A percentile compares a stretch with the other conserved stretches of the same genome.
phyloP scores from a whole-genome alignment of 2,888 invertebrate genomes.

The Tortrix viridana region DNA sequence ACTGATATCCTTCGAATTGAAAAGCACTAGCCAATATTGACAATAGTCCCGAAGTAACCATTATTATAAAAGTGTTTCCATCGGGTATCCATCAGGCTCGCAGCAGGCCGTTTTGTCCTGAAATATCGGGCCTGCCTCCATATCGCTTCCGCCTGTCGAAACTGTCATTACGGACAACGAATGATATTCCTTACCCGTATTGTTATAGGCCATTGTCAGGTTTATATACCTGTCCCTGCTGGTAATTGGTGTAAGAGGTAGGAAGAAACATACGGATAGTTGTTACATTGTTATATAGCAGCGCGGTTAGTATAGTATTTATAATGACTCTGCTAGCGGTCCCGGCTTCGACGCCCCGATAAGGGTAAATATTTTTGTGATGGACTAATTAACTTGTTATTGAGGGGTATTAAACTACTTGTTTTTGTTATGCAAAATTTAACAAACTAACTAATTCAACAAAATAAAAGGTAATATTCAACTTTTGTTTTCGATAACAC shows the following conservation, averaged over 20 bases:
- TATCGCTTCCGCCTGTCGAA: constrained; percentile 61
- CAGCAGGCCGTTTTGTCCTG: constrained; percentile 74
- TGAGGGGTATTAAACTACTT: too few species aligned
- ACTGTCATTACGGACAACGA: constrained; percentile 66
- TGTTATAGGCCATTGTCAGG: constrained; percentile 54
- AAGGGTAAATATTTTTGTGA: too few species aligned
- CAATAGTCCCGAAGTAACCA: constrained; percentile 26
- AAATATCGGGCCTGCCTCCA: constrained; percentile 69
- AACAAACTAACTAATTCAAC: too few species aligned
- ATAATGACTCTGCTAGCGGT: too few species aligned
- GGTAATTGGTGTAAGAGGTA: not conserved
- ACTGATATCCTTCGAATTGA: not conserved
- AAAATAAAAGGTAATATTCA: too few species aligned
- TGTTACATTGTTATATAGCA: too few species aligned
- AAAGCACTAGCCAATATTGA: not conserved
- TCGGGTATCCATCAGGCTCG: constrained; percentile 61
- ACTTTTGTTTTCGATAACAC: too few species aligned
- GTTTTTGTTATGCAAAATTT: too few species aligned
- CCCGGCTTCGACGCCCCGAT: too few species aligned
- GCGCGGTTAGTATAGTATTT: too few species aligned
- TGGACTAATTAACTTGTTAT: too few species aligned
- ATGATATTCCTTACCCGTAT: constrained; percentile 53
- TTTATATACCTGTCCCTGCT: constrained; percentile 50
- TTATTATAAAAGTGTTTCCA: constrained; percentile 42
- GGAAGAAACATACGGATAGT: too few species aligned